Conservation (phyloP, 2,797 vertebrate species). For the Dryobates pubescens region DNA sequence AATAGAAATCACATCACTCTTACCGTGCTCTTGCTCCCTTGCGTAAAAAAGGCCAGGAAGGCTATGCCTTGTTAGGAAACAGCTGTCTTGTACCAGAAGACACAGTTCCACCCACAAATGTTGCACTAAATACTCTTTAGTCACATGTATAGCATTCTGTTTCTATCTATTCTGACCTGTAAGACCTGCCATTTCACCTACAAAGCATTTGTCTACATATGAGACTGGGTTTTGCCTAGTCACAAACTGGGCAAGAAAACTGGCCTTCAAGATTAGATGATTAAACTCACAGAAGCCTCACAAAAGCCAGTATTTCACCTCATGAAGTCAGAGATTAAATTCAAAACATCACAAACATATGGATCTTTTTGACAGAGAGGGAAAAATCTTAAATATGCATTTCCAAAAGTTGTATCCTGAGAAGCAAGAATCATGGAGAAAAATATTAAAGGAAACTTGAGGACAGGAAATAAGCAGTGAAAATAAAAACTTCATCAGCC, state of each 20-base stretch:
- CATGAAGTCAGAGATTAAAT: not conserved
- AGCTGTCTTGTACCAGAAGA: not conserved
- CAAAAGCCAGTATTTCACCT: not conserved
- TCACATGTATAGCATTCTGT: not conserved
- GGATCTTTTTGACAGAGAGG: not conserved
- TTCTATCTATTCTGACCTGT: not conserved
- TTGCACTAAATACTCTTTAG: not conserved
- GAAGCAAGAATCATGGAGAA: not conserved
- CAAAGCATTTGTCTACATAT: not conserved
- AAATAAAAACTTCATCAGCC: not conserved
- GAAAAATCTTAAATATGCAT: not conserved
- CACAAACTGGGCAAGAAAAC: not conserved
- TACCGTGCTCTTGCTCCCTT: not conserved
- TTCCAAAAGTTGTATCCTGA: not conserved
- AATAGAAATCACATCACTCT: not conserved
- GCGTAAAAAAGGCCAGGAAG: not conserved
- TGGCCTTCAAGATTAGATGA: not conserved
- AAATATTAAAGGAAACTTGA: not conserved
- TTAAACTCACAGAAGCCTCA: not conserved
- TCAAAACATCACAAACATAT: not conserved
- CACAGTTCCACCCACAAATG: not conserved
- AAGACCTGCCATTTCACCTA: not conserved
- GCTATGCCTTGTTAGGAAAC: not conserved
- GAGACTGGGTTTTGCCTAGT: not conserved
- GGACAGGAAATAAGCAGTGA: not conserved